Base-by-base conservation (phyloP, 2,888 invertebrate genomes). In the Zygothrica quintamaculata region DNA sequence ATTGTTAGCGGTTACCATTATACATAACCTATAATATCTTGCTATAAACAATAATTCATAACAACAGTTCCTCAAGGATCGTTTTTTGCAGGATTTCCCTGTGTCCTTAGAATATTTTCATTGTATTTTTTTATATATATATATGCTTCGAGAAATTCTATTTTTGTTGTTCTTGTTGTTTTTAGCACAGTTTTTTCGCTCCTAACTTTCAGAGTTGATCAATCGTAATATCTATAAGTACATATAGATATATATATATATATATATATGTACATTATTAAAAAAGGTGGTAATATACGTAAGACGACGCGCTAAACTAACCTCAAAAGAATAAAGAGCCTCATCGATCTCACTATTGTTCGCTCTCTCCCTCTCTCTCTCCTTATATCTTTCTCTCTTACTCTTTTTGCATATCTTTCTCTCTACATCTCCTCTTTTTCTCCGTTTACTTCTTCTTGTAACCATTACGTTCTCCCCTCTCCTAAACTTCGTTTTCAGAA, bases 121-220 rank as follows among this genome's bases (percentile, higher is more conserved):
- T n/a, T n/a, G n/a, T 65, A 65, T 66, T 74, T 22, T 3, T 3
- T 3, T 22, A 22, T 22, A 22, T 22, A 22, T 22, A 22, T 77
- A 88, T 89, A 89, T 89, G 89, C 89, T 88, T 88, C 89, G 89
- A 89, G 89, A 89, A 89, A 77, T 69, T 89, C 89, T 89, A 89
- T 89, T 89, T 87, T 84, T 81, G 82, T 80, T 80, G 82, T 80
- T 85, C 82, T 85, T 85, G 85, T 80, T 85, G 80, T 70, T 75
- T 82, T 82, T 77, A 81, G 75, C 74, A 80, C 71, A 80, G 53
- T 65, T 64, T 55, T 66, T 61, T 55, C 50, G 33, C 51, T 44
- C 33, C 42, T 48, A 25, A 26, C 37, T 29, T 37, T 26, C 26
- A 13, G 33, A 47, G 42, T 18, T 53, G 39, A 48, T 52, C 33